Evolutionary conservation across 2,113 vertebrate genomes (phyloP).

Genomic region (Heptranchias perlo): DNA sequence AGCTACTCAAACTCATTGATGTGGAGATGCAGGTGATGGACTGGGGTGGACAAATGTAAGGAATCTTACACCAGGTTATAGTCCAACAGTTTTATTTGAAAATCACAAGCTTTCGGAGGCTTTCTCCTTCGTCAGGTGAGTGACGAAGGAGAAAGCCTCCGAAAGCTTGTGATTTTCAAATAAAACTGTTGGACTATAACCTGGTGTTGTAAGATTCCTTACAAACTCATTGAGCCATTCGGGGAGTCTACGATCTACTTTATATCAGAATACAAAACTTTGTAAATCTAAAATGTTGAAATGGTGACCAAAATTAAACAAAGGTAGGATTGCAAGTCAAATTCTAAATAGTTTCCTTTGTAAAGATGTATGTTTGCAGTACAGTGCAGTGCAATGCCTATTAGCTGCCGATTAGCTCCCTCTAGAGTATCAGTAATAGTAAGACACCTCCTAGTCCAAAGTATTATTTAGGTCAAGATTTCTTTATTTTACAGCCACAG

Average conservation of each 20-base stretch:
- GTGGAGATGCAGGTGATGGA: too few relatives aligned
- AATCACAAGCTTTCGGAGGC: too few relatives aligned
- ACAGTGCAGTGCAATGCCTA: background rate
- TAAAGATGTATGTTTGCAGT: background rate
- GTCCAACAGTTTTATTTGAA: too few relatives aligned
- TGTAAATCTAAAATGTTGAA: background rate
- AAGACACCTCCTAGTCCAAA: background rate
- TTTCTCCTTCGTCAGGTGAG: too few relatives aligned
- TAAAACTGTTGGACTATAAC: too few relatives aligned
- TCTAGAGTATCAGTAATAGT: background rate
- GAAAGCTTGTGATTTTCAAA: too few relatives aligned
- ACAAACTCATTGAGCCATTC: background rate
- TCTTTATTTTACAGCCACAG: background rate
- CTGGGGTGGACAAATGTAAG: too few relatives aligned
- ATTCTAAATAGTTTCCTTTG: background rate
- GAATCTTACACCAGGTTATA: too few relatives aligned
- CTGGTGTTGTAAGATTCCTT: too few relatives aligned
- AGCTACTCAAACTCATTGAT: too few relatives aligned
- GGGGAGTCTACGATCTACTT: background rate
- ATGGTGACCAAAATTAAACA: background rate
- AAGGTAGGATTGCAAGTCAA: background rate
- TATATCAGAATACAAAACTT: background rate
- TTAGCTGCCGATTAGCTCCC: constrained; percentile 34
- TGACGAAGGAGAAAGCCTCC: too few relatives aligned
- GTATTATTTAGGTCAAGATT: background rate